Evolutionary conservation across 1,140 invertebrate genomes (phyloP).

Genomic region (Drosophila nasuta): DNA sequence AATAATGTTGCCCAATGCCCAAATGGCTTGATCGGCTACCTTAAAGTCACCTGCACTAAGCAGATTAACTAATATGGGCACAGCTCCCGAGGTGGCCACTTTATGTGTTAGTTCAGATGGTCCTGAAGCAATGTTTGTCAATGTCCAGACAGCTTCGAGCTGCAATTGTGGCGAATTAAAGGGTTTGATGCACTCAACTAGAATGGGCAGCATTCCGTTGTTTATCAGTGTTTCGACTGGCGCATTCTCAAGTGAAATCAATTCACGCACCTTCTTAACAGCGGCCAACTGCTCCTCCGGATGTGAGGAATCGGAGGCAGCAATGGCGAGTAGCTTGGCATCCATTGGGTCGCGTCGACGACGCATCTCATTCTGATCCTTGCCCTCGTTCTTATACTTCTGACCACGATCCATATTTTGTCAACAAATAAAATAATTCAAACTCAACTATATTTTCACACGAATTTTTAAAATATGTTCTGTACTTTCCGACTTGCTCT

Average conservation of each 20-base stretch:
- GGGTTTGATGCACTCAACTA: neutral
- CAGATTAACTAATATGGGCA: neutral
- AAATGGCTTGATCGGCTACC: neutral
- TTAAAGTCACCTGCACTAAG: neutral
- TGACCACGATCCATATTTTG: too few species aligned
- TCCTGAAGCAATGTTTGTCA: neutral
- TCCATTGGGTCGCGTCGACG: neutral
- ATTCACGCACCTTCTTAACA: neutral
- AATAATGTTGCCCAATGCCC: conserved; percentile 1
- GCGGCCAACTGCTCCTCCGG: neutral
- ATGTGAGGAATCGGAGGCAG: neutral
- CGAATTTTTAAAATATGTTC: too few species aligned
- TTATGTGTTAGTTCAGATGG: neutral
- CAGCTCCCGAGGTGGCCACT: neutral
- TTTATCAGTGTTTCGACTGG: neutral
- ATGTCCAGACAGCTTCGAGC: neutral
- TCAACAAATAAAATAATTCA: too few species aligned
- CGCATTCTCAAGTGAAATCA: neutral
- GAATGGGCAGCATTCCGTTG: neutral
- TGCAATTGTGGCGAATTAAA: neutral
- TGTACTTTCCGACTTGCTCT: too few species aligned
- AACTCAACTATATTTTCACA: too few species aligned
- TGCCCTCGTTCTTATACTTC: too few species aligned
- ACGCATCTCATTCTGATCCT: too few species aligned
- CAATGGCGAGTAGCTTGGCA: neutral